Evolutionary conservation across 2,797 vertebrate genomes (phyloP).

Genomic region (Bryconaethiops microstoma): DNA sequence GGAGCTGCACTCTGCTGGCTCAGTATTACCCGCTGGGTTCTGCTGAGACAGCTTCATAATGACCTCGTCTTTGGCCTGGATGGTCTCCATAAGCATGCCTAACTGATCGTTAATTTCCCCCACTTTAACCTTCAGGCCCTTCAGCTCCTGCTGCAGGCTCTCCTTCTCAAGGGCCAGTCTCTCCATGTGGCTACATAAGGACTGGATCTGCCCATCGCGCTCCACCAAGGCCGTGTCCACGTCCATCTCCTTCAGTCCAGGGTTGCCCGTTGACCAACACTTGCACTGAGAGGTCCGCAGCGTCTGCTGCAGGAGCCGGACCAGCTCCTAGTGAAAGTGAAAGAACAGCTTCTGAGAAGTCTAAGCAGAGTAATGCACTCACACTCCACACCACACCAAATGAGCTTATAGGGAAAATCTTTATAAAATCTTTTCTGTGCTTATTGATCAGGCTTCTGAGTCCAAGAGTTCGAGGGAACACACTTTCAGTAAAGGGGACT

Average conservation of each 20-base stretch:
- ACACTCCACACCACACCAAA: not conserved
- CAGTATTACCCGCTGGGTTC: conserved; percentile 68
- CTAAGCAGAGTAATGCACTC: not conserved
- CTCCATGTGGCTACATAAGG: conserved; percentile 88
- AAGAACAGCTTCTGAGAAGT: not conserved
- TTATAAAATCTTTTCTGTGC: not conserved
- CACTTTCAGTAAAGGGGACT: not conserved
- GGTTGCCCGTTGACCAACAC: conserved; percentile 67
- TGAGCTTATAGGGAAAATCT: not conserved
- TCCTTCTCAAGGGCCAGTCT: conserved; percentile 87
- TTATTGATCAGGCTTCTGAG: conserved; percentile 8
- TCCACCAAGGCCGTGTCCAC: conserved; percentile 77
- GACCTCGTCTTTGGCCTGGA: conserved; percentile 96
- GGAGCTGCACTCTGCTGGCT: conserved; percentile 55
- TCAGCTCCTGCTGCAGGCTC: conserved; percentile 86
- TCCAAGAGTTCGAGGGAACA: conserved; percentile 29
- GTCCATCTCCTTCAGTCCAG: conserved; percentile 17
- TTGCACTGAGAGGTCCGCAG: conserved; percentile 90
- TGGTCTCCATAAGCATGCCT: conserved; percentile 96
- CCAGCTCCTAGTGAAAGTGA: conserved; percentile 83
- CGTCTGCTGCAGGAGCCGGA: conserved; percentile 94
- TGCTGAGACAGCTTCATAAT: conserved; percentile 92
- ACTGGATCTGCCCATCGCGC: conserved; percentile 85
- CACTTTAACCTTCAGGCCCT: conserved; percentile 85
- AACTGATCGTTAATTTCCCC: conserved; percentile 90